Percentiles rank a stretch among this genome's conserved stretches.
These are phyloP conservation scores for Mya arenaria DNA, from an alignment of 1,140 invertebrate genomes.

Conservation along the genomic window DNA sequence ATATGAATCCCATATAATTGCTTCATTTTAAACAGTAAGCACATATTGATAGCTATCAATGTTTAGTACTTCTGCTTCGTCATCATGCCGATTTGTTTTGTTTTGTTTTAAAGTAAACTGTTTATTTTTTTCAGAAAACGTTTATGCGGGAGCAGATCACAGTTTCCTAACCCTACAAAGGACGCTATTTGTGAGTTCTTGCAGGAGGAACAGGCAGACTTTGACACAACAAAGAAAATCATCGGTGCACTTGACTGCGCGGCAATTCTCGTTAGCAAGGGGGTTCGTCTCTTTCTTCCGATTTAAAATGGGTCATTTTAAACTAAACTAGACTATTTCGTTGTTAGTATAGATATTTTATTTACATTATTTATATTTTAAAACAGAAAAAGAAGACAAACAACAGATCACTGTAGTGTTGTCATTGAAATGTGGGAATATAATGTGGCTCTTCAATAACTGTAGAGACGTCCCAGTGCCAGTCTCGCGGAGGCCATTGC, in stretches of 20 bases:
- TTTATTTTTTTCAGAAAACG: background rate
- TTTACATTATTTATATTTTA: too few relatives aligned
- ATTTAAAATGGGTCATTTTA: too few relatives aligned
- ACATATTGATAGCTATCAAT: background rate
- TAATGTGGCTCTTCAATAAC: too few relatives aligned
- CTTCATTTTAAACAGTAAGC: background rate
- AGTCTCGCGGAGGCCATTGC: slow-evolving; percentile 17
- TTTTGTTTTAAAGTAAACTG: background rate
- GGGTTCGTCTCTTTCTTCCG: slow-evolving; percentile 27
- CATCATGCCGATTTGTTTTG: background rate
- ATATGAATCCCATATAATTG: background rate
- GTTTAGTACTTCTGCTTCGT: background rate
- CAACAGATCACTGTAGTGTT: too few relatives aligned
- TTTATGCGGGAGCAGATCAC: background rate
- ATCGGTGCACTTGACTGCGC: background rate
- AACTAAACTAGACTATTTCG: too few relatives aligned
- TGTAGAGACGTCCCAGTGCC: background rate
- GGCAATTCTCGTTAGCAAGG: background rate
- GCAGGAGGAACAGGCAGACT: slow-evolving; percentile 26
- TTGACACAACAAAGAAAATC: background rate
- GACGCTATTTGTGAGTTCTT: slow-evolving; percentile 11
- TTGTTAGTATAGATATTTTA: too few relatives aligned
- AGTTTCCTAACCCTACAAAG: background rate
- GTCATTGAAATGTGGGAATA: too few relatives aligned
- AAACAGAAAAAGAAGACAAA: too few relatives aligned